A percentile compares a stretch with the other conserved stretches of the same genome.
These are phyloP conservation scores for Drosophila rhopaloa DNA, from an alignment of 1,140 invertebrate species.

Conservation along the genomic window DNA sequence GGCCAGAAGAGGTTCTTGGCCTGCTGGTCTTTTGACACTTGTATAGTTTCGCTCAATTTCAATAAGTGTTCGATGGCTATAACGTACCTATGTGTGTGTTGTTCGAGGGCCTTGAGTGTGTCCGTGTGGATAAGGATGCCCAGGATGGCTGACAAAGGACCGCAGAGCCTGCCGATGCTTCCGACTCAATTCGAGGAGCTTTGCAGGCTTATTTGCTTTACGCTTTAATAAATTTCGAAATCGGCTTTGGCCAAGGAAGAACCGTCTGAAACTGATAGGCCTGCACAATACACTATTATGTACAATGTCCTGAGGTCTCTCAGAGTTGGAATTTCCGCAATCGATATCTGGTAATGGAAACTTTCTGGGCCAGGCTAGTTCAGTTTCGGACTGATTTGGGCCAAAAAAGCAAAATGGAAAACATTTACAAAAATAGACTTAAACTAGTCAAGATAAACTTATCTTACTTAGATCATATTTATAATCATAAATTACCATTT, in stretches of 20 bases:
- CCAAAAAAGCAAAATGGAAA: too few species aligned
- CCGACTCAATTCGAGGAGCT: conserved; percentile 14
- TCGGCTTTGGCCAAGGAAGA: conserved; percentile 21
- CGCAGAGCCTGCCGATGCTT: conserved; percentile 1
- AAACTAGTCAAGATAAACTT: too few species aligned
- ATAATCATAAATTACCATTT: too few species aligned
- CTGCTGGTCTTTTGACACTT: conserved; percentile 70
- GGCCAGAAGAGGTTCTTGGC: conserved; percentile 34
- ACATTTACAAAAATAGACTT: too few species aligned
- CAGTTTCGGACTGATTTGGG: too few species aligned
- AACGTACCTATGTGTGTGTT: conserved; percentile 13
- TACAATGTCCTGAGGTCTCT: neutral
- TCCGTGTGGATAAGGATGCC: conserved; percentile 22
- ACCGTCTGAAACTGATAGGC: conserved; percentile 37
- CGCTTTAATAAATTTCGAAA: conserved; percentile 53
- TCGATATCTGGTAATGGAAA: conserved; percentile 13
- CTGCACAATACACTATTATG: conserved; percentile 16
- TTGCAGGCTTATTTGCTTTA: conserved; percentile 46
- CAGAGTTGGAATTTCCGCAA: conserved; percentile 14
- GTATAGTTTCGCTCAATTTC: conserved; percentile 77
- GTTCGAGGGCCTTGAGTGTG: neutral
- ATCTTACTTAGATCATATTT: too few species aligned
- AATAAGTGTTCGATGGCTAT: conserved; percentile 59
- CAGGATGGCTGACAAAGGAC: conserved; percentile 22
- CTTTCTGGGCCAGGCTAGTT: too few species aligned